Evolutionary conservation across 2,888 invertebrate genomes (phyloP), one percentile per base, ranked within the genome.

Genomic region (Notodonta ziczac): DNA sequence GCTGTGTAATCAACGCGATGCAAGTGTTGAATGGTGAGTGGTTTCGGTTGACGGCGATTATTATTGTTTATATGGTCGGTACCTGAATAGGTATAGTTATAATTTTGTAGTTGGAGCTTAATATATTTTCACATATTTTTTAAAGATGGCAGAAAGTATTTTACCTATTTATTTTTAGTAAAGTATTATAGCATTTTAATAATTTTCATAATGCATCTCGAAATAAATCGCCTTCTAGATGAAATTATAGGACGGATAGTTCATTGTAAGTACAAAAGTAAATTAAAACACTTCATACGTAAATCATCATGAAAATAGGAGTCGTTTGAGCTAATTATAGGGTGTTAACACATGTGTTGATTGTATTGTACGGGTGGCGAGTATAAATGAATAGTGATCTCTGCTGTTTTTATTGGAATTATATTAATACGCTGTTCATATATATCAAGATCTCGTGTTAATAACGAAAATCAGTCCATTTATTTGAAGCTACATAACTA

Each of bases 1-100:
- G 70, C 82, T 75, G 78, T 81, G 84, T 82, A 84, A 84, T 87
- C 84, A 87, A 84, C 83, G 79, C 72, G 80, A 73, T 78, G 82
- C 83, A 80, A 83, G 85, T 80, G 77, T 74, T 76, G 77, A 79
- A 76, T 76, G 73, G 70, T 63, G 57, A 74, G 80, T 77, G 80
- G 65, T 58, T 70, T 56, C 63, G 63, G 69, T 69, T 67, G 70
- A 71, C 67, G 66, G 59, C 57, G 44, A 57, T 56, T 60, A 63
- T 66, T 64, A 64, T 69, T 69, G 71, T 73, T 70, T 60, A 52
- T 69, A 66, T 63, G 59, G 32, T 35, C 52, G 52, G 13, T n/a
- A 46, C n/a, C 5, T 46, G 46, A 46, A 46, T 46, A n/a, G 46
- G 13, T 46, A n/a, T n/a, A 7, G 4, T 46, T 46, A 46, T 46